Evolutionary conservation across 2,888 invertebrate genomes (phyloP), one percentile per base, ranked within the genome.

Genomic region (Andricus curvator): DNA sequence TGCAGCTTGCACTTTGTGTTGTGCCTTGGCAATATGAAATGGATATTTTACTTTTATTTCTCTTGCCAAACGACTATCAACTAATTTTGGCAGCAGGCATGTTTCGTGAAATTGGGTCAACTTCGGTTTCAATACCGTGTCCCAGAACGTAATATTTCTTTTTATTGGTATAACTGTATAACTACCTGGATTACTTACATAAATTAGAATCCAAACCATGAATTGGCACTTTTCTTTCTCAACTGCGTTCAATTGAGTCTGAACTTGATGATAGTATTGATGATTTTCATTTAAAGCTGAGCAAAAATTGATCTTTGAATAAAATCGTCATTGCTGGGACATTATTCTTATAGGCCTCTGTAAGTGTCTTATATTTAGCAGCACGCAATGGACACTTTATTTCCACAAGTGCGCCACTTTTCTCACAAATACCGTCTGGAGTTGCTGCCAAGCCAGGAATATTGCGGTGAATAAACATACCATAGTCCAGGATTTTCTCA

Each of bases 191-290:
- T 37, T 37, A 37, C 37, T 9, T 41, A 1, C 41, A 41, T 37
- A 22, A 25, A 22, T n/a, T 20, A 76, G 66, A 5, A 77, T 80
- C 48, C 79, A 80, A 22, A 78, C 25, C 8, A 48, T 56, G 44
- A 79, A 82, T 6, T 74, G n/a, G 25, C 80, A 82, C 51, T 41
- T 41, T 6, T 74, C 17, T 60, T 66, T 77, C 9, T 51, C 41
- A 15, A 78, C 70, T 17, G 82, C 81, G 33, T 83, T 41, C 37
- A 83, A 60, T 60, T 83, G 81, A 8, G 80, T 82, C 74, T 82
- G 81, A 17, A 82, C 78, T 81, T 82, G 83, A 67, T 83, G 82
- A 77, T 81, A 83, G 66, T 83, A 80, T 20, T 77, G n/a, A 65
- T 83, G 81, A 2, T 25, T 80, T 4, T 41, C 41, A 11, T 41